A percentile compares a stretch with the other conserved stretches of the same genome.
These are phyloP conservation scores for Holcopasites calliopsidis DNA, from an alignment of 1,140 invertebrate genomes.

Conservation along the genomic window DNA sequence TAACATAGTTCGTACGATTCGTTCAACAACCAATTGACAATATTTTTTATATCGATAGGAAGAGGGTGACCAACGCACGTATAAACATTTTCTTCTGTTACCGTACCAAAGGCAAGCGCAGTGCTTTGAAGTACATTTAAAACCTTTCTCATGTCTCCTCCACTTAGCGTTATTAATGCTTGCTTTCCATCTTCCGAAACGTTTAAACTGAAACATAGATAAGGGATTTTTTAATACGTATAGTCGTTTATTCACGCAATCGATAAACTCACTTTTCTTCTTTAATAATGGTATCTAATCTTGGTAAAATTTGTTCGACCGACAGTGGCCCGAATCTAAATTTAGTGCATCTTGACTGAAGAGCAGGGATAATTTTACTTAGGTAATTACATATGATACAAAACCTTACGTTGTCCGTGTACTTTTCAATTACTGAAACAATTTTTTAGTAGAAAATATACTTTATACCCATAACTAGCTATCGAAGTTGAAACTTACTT, in stretches of 20 bases:
- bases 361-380: conserved; percentile 98
- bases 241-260: neutral
- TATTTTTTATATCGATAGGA: conserved; percentile 92
- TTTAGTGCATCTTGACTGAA: conserved; percentile 98
- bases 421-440: conserved; percentile 97
- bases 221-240: neutral
- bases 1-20: conserved; percentile 90
- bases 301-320: conserved; percentile 92
- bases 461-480: neutral
- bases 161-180: conserved; percentile 92
- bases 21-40: conserved; percentile 94
- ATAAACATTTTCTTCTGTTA: conserved; percentile 96
- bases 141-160: conserved; percentile 99
- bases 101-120: conserved; percentile 89
- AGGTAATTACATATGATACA: conserved; percentile 99
- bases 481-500: conserved; percentile 82
- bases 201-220: conserved; percentile 83
- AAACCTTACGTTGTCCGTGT: conserved; percentile 98
- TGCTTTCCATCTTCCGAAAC: conserved; percentile 95
- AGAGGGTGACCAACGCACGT: conserved; percentile 97
- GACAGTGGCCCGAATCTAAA: conserved; percentile 97
- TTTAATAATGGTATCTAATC: conserved; percentile 91
- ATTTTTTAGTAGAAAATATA: neutral
- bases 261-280: conserved; percentile 87
- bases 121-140: conserved; percentile 98